Conservation (phyloP, 2,888 invertebrate species). For the Helicoverpa assulta region DNA sequence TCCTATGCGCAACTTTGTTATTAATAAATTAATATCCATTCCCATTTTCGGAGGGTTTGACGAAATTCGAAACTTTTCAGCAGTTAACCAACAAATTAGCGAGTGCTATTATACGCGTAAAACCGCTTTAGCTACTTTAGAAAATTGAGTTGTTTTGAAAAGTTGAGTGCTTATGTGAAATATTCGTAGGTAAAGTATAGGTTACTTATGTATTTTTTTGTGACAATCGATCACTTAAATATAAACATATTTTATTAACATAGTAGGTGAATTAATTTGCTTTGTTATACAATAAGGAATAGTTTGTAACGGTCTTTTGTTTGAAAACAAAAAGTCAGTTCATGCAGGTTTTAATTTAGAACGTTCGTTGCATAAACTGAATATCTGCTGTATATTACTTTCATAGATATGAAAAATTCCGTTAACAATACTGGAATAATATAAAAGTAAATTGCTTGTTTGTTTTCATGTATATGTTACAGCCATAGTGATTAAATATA, state of each 20-base stretch:
- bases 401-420: conserved; percentile 33
- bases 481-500: no score
- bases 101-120: conserved; percentile 35
- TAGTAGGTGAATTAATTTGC: no score
- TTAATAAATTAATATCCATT: conserved; percentile 45
- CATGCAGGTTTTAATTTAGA: conserved; percentile 20
- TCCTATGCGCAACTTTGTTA: conserved; percentile 26
- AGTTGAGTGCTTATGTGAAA: conserved; percentile 9
- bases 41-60: conserved; percentile 35
- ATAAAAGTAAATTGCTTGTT: conserved; percentile 36
- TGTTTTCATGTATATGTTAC: conserved; percentile 9
- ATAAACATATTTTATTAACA: no score
- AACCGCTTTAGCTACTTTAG: conserved; percentile 22
- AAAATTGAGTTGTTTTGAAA: conserved; percentile 14
- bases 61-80: conserved; percentile 51
- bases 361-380: conserved; percentile 37
- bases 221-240: no score
- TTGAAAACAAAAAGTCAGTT: no score
- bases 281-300: no score
- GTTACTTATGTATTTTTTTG: no score
- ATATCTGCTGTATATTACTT: conserved; percentile 11
- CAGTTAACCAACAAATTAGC: conserved; percentile 42
- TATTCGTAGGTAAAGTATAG: no score
- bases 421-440: conserved; percentile 18
- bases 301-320: no score